Base-by-base conservation (phyloP, 2,113 vertebrate genomes). In the Cyanoramphus novaezelandiae region DNA sequence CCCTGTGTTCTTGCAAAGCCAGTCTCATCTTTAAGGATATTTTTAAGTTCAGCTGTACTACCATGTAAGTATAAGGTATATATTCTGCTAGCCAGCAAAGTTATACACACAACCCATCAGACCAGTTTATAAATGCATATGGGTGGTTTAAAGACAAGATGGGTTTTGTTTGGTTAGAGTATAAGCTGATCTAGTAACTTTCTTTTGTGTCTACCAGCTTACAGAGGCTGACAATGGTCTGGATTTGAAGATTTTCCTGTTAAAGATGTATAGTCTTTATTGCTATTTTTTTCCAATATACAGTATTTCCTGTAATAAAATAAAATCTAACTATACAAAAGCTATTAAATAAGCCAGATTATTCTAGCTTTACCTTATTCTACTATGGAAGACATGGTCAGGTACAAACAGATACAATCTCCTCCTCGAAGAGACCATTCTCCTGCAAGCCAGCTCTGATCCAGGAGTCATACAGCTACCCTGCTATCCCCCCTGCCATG, bases 381-480 rank as follows among this genome's bases (percentile, higher is more conserved):
- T 71, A 76, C 11, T 44, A 28, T 11, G 33, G 12, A 4, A 52
- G 80, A 86, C 39, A 39, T 1, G 4, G 10, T 7, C 31, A 50
- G 15, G 8, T 29, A 59, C 25, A 72, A 37, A 69, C 20, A 33
- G 69, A 82, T 43, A 3, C 39, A 67, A 68, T 5, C 4, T 81
- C 2, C 53, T 4, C 55, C 29, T 33, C 7, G 2, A 28, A 29
- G 7, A 43, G 17, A 55, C 8, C 2, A 3, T 15, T 60, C 11
- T 77, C 5, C 55, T 50, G 33, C 35, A 13, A 74, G 20, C 6
- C 63, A 52, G 44, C 18, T 59, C 27, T 25, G 49, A 28, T 47
- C 15, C 68, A 63, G 65, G 17, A 70, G 44, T 20, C 28, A 9
- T 13, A 5, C 21, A 50, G 25, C 39, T n/a, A 2, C n/a, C 33